Percentiles rank a stretch among this genome's conserved stretches.
phyloP scores from a whole-genome alignment of 2,888 invertebrate species.

The Ormyrus rosae region DNA sequence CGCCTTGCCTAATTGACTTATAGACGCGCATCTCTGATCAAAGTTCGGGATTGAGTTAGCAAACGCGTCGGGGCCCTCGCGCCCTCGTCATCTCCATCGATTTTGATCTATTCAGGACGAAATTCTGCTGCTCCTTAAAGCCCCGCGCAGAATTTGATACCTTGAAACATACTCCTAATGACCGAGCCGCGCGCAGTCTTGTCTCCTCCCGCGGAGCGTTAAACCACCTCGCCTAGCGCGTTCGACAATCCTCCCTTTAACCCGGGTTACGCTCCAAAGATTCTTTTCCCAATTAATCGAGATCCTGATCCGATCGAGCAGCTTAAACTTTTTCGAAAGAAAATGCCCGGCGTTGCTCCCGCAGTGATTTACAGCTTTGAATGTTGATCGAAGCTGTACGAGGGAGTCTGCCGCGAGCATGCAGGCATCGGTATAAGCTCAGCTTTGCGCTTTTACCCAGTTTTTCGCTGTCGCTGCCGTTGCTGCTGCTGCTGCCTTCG shows the following conservation, averaged over 20 bases:
- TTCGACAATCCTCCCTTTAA: neutral
- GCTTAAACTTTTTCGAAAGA: conserved; percentile 8
- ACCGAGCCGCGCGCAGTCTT: neutral
- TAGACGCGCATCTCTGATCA: conserved; percentile 52
- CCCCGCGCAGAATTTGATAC: conserved; percentile 29
- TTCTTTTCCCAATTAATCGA: too few species aligned
- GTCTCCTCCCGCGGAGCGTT: neutral
- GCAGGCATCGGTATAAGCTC: conserved; percentile 5
- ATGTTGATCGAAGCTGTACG: conserved; percentile 24
- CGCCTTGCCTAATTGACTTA: conserved; percentile 47
- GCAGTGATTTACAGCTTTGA: conserved; percentile 27
- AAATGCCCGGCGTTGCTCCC: conserved; percentile 3
- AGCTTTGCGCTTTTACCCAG: conserved; percentile 12
- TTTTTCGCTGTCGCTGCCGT: neutral
- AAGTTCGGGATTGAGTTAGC: conserved; percentile 53
- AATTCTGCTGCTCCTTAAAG: conserved; percentile 9
- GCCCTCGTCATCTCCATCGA: conserved; percentile 36
- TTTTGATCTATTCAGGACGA: conserved; percentile 44
- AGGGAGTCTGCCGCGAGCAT: conserved; percentile 1
- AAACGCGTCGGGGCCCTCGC: neutral
- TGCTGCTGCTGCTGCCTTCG: neutral
- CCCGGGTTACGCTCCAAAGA: too few species aligned
- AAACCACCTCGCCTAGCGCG: neutral
- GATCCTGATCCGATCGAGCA: neutral
- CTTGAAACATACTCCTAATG: conserved; percentile 8